Evolutionary conservation across 2,888 invertebrate species (phyloP), one percentile per base, ranked within the genome.

Genomic region (Hyposoter didymator): DNA sequence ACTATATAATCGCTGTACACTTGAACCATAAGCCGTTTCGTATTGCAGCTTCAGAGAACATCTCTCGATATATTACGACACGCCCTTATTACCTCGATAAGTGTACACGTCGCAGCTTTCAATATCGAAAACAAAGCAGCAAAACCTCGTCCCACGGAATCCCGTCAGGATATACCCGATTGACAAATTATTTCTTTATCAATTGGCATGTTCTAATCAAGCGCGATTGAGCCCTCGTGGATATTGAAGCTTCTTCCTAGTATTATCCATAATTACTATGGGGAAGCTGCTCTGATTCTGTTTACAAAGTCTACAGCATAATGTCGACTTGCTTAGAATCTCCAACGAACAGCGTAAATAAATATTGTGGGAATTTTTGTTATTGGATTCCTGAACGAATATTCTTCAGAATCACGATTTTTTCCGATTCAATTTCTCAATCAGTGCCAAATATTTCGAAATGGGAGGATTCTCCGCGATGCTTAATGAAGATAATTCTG

Each of bases 11-110:
- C 88, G 78, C 66, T 47, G 28, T 79, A 62, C 43, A 45, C 64
- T 70, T 69, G 66, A 67, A 72, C 39, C 45, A 55, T 69, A 62
- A 59, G 45, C 28, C 39, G 82, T 69, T 84, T 10, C 8, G 8
- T 10, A 39, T 39, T 39, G 39, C 75, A 81, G 67, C 70, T 55
- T 49, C 64, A 76, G 35, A 55, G 76, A 59, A 45, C 39, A 39
- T 59, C 64, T 78, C 45, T 43, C 39, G 32, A 74, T 55, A 66
- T 72, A 88, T 88, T 78, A 86, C 87, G 86, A 88, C 88, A 88
- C 88, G 89, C 88, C 87, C 85, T 89, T 89, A 88, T 89, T 87
- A 87, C 79, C 70, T 59, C 84, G 75, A 82, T 86, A 84, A 85
- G 79, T 76, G 78, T 10, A 66, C 55, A 66, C 66, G 52, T 64